Evolutionary conservation across 2,888 invertebrate species (phyloP).

Genomic region (Mamestra brassicae): DNA sequence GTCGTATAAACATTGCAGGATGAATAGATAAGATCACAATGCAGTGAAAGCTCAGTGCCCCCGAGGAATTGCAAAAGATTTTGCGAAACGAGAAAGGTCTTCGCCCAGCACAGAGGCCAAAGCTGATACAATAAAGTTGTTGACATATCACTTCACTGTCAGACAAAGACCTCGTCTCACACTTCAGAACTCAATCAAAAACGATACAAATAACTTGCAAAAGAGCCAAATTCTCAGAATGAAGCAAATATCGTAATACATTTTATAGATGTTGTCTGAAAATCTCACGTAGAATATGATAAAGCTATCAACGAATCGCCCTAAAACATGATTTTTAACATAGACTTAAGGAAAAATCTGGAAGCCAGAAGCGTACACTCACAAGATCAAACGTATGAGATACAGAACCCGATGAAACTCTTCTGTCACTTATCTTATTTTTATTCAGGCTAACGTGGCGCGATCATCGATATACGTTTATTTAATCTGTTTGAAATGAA

Average conservation of each 20-base stretch:
- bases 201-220: slow-evolving; percentile 15
- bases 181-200: slow-evolving; percentile 2
- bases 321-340: slow-evolving; percentile 26
- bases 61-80: not conserved
- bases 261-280: not conserved
- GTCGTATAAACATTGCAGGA: slow-evolving; percentile 19
- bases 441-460: slow-evolving; percentile 57
- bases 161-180: slow-evolving; percentile 2
- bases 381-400: slow-evolving; percentile 44
- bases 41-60: not conserved
- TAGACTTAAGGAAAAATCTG: slow-evolving; percentile 44
- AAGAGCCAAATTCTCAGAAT: slow-evolving; percentile 20
- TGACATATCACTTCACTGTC: slow-evolving; percentile 5
- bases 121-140: slow-evolving; percentile 21
- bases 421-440: slow-evolving; percentile 56
- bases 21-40: slow-evolving; percentile 16
- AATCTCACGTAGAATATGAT: slow-evolving; percentile 25
- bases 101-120: not conserved
- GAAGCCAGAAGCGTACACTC: slow-evolving; percentile 28
- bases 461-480: slow-evolving; percentile 50
- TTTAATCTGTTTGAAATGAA: slow-evolving; percentile 52
- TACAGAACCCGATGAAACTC: slow-evolving; percentile 49
- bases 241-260: slow-evolving; percentile 7
- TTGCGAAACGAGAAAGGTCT: slow-evolving; percentile 1
- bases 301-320: slow-evolving; percentile 42